Base-by-base conservation (phyloP, 2,888 invertebrate genomes). In the Thyatira batis region DNA sequence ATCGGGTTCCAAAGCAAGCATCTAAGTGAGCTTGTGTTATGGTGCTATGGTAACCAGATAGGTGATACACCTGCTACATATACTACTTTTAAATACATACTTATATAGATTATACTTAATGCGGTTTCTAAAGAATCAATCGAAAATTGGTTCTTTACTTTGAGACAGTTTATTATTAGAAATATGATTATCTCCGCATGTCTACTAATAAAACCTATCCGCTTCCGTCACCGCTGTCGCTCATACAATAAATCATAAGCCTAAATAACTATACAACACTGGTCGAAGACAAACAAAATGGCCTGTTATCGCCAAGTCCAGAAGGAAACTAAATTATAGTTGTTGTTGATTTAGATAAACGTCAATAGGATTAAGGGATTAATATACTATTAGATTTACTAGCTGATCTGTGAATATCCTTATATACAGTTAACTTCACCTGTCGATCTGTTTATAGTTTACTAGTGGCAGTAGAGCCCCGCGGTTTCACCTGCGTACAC, bases 281-380 rank as follows among this genome's bases (percentile, higher is more conserved):
- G 17, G 51, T 45, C 48, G 52, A 69, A 72, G 62, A 61, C 57
- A 61, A 67, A 64, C 55, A 45, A 58, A 69, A 69, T 61, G 67
- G 59, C 25, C 51, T 58, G 65, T 65, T 69, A 72, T 69, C 70
- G 62, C 55, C 44, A 49, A 30, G 60, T 52, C 62, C 60, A 54
- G 48, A 23, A 60, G 50, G 23, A 53, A 58, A 52, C 53, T 50
- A 49, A 39, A 39, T 17, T 17, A 33, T 13, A 8, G 17, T 17
- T 58, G 27, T 48, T 27, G 20, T 28, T 48, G 11, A 48, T 48
- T 48, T n/a, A 28, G 27, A n/a, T 2, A n/a, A n/a, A 17, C 27
- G 23, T n/a, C 10, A 25, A 48, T 48, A 9, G 20, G 20, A 48
- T 48, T 48, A 48, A 20, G 9, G 25, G 17, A 20, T 17, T 28